Evolutionary conservation across 30 jellyfish, hydroid and myxozoan species (phyloP).

Genomic region (Phacellophora camtschatica): DNA sequence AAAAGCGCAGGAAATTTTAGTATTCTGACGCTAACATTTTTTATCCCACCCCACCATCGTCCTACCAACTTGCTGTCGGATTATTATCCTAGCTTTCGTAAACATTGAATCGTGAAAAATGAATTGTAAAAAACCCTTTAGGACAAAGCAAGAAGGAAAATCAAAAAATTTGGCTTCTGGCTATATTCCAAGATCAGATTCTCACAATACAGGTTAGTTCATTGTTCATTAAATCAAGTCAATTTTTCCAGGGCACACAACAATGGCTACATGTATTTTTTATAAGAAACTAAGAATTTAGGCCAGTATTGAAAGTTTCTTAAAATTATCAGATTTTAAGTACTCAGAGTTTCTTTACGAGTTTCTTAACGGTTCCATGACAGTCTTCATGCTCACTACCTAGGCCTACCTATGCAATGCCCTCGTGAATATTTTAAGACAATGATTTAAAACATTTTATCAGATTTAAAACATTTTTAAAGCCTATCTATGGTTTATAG

Average conservation of each 20-base stretch:
- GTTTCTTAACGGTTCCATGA: too few species aligned
- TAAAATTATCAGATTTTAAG: too few species aligned
- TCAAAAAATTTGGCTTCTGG: not conserved
- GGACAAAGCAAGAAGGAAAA: not conserved
- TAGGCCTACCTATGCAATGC: too few species aligned
- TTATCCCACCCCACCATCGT: not conserved
- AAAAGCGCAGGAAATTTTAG: not conserved
- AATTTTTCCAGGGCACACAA: not conserved
- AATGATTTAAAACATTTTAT: too few species aligned
- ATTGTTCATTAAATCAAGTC: not conserved
- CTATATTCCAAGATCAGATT: not conserved
- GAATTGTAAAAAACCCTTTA: not conserved
- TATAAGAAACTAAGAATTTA: too few species aligned
- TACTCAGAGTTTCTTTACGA: too few species aligned
- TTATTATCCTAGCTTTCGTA: not conserved
- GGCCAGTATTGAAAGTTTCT: too few species aligned
- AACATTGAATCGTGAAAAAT: not conserved
- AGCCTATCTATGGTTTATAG: too few species aligned
- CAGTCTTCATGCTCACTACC: too few species aligned
- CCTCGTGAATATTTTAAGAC: too few species aligned
- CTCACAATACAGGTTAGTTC: not conserved
- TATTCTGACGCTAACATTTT: not conserved
- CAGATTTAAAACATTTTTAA: too few species aligned
- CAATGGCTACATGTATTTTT: too few species aligned
- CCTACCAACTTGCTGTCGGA: not conserved